phyloP scores from a whole-genome alignment of 2,113 vertebrate species.

The Chloroceryle aenea region DNA sequence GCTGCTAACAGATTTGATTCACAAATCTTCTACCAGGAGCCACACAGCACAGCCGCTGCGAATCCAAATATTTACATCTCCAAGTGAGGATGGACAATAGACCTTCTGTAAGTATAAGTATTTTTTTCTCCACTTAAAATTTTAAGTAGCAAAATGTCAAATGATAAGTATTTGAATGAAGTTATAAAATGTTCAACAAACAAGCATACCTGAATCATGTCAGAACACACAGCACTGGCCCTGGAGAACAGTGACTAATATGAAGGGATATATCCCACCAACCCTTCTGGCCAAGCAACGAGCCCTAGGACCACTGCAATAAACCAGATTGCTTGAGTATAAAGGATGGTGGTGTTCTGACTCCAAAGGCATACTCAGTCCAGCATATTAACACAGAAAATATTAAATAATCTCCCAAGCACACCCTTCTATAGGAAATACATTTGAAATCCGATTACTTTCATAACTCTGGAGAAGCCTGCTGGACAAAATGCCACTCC shows the following conservation, averaged over 20 bases:
- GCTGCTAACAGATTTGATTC: neutral
- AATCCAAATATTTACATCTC: neutral
- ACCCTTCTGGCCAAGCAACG: neutral
- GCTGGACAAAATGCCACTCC: neutral
- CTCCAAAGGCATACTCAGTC: neutral
- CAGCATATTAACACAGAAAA: neutral
- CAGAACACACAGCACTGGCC: neutral
- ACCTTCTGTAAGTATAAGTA: neutral
- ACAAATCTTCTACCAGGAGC: neutral
- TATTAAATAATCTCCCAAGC: neutral
- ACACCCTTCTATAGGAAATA: neutral
- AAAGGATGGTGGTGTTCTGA: neutral
- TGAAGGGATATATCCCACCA: too few species aligned
- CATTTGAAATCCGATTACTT: neutral
- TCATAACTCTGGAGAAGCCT: neutral
- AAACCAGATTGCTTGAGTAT: neutral
- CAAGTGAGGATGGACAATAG: neutral
- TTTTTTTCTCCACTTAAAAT: rapidly evolving
- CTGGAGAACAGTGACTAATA: neutral
- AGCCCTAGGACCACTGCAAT: neutral
- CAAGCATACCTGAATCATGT: neutral
- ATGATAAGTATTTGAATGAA: neutral
- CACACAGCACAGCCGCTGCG: neutral
- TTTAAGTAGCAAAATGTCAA: neutral
- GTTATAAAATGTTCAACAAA: neutral